Evolutionary conservation across 2,888 invertebrate species (phyloP), one percentile per base, ranked within the genome.

Genomic region (Sarcophaga subvicina): DNA sequence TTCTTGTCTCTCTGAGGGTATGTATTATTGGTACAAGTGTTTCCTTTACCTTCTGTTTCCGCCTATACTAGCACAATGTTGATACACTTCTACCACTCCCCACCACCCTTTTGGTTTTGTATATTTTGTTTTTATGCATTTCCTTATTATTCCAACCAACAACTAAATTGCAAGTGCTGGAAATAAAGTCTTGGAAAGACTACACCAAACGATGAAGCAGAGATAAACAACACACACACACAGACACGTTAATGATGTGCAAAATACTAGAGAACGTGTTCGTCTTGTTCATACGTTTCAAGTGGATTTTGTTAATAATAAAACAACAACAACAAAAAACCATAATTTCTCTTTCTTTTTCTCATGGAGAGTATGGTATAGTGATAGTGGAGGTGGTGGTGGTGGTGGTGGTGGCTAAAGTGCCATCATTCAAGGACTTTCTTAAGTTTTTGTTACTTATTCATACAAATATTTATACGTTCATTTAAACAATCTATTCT

Each of bases 241-340:
- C 22, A 88, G 80, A 85, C 90, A 90, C 91, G 91, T 90, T 92
- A 92, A 92, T 92, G 92, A 92, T 89, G 91, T 91, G 92, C 90
- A 90, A 91, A 91, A 91, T 91, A 90, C 80, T 78, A 81, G 80
- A 75, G 11, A 12, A 54, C n/a, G 27, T 60, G 25, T 47, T 71
- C 25, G 66, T 70, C 47, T 63, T n/a, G 54, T 69, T 70, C 25
- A 83, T 69, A 73, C 54, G 17, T 69, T 64, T 84, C 60, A 80
- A 80, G 54, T 54, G 79, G 64, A 20, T 73, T 79, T 70, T 78
- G 54, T 59, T 77, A 66, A 66, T 77, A 72, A 37, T 37, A 37
- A 37, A 37, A 37, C 37, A 64, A 54, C 54, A 17, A 54, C 12
- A 54, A 54, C 1, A 66, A 47, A 2, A 45, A 25, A 71, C 45